Conservation (phyloP, 1,140 invertebrate species). For the Ceratina japonica region DNA sequence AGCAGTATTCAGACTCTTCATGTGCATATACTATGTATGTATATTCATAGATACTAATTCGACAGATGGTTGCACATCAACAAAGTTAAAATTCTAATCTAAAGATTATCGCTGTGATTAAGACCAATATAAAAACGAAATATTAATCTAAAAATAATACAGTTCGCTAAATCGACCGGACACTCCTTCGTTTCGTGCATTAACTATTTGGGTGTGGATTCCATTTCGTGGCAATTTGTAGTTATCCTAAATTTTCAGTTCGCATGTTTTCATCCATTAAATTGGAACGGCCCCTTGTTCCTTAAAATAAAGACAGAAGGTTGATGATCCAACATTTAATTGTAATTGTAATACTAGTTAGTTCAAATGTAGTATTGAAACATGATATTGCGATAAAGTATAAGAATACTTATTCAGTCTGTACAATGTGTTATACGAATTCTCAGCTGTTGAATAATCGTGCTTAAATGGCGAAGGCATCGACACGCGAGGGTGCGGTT, state of each 20-base stretch:
- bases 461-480: not conserved
- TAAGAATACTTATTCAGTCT: not conserved
- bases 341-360: not conserved
- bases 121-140: too few relatives aligned
- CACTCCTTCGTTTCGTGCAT: not conserved
- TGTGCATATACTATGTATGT: too few relatives aligned
- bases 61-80: too few relatives aligned
- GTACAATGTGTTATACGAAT: not conserved
- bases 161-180: not conserved
- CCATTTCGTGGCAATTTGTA: not conserved
- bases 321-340: not conserved
- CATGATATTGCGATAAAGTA: not conserved
- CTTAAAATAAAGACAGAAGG: not conserved
- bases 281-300: not conserved
- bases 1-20: too few relatives aligned
- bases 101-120: too few relatives aligned
- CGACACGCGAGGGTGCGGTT: not conserved
- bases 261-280: not conserved
- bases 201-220: not conserved
- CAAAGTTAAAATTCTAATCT: too few relatives aligned
- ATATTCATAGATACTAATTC: too few relatives aligned
- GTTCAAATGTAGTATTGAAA: not conserved
- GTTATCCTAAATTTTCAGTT: not conserved
- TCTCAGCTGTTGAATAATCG: not conserved
- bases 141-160: not conserved